Evolutionary conservation across 2,113 vertebrate genomes (phyloP), one percentile per base, ranked within the genome.

Genomic region (Cepphus grylle): DNA sequence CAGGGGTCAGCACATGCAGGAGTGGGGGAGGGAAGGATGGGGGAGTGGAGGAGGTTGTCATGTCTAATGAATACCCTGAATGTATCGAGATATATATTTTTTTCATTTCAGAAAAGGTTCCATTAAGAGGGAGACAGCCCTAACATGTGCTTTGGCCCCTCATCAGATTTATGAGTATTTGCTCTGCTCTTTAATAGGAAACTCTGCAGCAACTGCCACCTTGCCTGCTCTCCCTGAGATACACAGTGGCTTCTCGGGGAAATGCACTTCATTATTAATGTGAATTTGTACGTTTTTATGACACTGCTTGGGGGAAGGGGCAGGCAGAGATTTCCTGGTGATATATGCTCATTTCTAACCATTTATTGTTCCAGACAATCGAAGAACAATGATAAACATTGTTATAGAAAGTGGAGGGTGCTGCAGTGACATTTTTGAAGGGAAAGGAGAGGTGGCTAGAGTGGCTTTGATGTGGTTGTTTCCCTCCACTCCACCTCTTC

Each of bases 231-330:
- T 96, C 91, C 94, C 92, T 43, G 96, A 97, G 97, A 97, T 93
- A 91, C 93, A 94, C 92, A 97, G 91, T 96, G 66, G 96, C 96
- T 97, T 95, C 93, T 96, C 62, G 32, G 96, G 93, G 96, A 96
- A 97, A 96, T 94, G 94, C 94, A 92, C 96, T 97, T 97, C 92
- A 96, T 97, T 96, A 97, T 97, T 97, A 96, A 95, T 96, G 93
- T 97, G 96, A 97, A 97, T 95, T 95, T 96, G 95, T 95, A 93
- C 91, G 55, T 96, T 96, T 95, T 96, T 95, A 96, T 97, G 95
- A 97, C 95, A 97, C 81, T 95, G 82, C 95, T 95, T 97, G 94
- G 85, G 94, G 95, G 94, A 97, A 96, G 94, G 93, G 95, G 92
- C 95, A 96, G 93, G 69, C 95, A 95, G 91, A 94, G 96, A 92